Percentiles rank a stretch among this genome's conserved stretches.
These are phyloP conservation scores for Ectropis crepuscularia DNA, from an alignment of 2,888 invertebrate species.

Conservation along the genomic window DNA sequence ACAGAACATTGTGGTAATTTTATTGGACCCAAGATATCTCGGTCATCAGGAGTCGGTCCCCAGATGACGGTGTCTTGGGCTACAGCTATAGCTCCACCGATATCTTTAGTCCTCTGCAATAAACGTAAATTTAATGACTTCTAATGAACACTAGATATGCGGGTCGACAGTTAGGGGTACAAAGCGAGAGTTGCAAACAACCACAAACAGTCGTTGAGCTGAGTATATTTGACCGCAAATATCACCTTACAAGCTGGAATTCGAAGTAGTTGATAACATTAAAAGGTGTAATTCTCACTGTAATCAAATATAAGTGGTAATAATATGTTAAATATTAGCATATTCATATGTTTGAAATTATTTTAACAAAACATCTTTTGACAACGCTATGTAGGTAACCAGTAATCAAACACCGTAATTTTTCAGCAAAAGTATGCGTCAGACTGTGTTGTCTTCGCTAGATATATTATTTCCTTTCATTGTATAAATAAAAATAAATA, in stretches of 20 bases:
- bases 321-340: too few species aligned
- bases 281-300: too few species aligned
- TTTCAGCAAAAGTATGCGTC: too few species aligned
- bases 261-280: not conserved
- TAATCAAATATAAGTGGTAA: too few species aligned
- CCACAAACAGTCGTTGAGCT: conserved; percentile 2
- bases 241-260: conserved; percentile 3
- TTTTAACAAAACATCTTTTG: too few species aligned
- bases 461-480: too few species aligned
- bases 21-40: conserved; percentile 8
- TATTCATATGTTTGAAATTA: too few species aligned
- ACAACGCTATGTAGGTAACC: too few species aligned
- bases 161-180: conserved; percentile 15
- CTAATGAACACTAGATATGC: conserved; percentile 17
- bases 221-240: conserved; percentile 10
- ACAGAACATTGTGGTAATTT: conserved; percentile 1
- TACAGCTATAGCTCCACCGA: conserved; percentile 1
- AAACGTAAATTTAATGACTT: conserved; percentile 10
- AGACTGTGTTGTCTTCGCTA: too few species aligned
- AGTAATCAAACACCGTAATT: too few species aligned
- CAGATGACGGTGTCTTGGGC: conserved; percentile 30
- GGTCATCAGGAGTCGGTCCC: conserved; percentile 21
- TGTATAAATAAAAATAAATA: too few species aligned
- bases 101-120: conserved; percentile 14
- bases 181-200: conserved; percentile 13